Evolutionary conservation across 2,113 vertebrate genomes (phyloP).

Genomic region (Cisticola juncidis): DNA sequence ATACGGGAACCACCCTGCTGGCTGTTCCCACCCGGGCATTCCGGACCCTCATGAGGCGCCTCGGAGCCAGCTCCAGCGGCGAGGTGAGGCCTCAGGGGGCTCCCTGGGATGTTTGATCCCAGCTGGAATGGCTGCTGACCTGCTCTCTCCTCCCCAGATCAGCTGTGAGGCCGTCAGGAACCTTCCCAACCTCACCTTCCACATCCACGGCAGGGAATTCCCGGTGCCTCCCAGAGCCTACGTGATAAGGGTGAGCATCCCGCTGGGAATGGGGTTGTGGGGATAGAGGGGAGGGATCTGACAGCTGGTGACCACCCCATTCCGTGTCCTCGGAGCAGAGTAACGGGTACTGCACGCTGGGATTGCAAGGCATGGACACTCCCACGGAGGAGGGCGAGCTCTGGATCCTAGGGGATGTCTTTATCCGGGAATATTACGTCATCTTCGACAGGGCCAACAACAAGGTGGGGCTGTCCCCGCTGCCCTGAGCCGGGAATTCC

Average conservation of each 20-base stretch:
- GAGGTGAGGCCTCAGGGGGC: not conserved
- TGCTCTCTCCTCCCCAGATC: not conserved
- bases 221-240: not conserved
- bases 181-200: not conserved
- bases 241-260: not conserved
- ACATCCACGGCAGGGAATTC: not conserved
- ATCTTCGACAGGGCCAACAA: conserved; percentile 32
- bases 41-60: rapidly evolving
- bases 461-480: not conserved
- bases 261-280: rapidly evolving
- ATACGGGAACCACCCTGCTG: conserved; percentile 26
- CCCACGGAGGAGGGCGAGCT: not conserved
- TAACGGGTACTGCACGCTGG: not conserved
- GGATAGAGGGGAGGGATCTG: too few relatives aligned
- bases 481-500: not conserved
- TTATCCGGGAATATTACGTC: conserved; percentile 46
- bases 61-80: rapidly evolving
- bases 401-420: conserved; percentile 53
- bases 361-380: not conserved
- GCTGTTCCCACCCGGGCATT: not conserved
- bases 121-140: not conserved
- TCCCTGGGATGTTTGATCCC: not conserved
- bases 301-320: not conserved
- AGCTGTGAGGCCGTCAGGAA: rapidly evolving
- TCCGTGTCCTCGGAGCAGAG: not conserved